Conservation (phyloP, 2,797 vertebrate species). For the Lates japonicus region DNA sequence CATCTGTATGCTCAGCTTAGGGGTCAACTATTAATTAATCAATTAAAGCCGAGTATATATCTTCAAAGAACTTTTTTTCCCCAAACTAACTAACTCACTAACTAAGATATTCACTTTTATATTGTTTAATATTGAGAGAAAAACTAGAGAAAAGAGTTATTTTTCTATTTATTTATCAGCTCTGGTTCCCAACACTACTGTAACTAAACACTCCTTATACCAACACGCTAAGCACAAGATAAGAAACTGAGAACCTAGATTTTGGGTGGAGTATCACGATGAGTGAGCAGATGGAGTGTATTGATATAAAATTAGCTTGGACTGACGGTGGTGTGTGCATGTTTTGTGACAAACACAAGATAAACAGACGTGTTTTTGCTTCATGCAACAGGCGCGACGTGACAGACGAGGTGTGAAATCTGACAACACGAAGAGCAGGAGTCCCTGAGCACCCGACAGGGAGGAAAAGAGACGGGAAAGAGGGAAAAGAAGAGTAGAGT, state of each 20-base stretch:
- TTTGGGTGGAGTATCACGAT: not conserved
- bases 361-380: not conserved
- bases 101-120: not conserved
- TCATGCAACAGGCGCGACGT: not conserved
- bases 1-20: not conserved
- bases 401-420: slow-evolving; percentile 13
- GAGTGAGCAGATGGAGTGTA: not conserved
- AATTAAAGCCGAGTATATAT: too few relatives aligned
- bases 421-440: not conserved
- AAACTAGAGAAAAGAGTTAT: too few relatives aligned
- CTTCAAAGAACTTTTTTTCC: too few relatives aligned
- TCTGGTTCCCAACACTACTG: not conserved
- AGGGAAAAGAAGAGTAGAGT: not conserved
- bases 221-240: too few relatives aligned
- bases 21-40: not conserved
- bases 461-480: not conserved
- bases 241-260: not conserved
- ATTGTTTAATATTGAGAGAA: too few relatives aligned
- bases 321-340: not conserved
- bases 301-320: not conserved
- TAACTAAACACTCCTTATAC: not conserved
- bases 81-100: too few relatives aligned
- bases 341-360: not conserved
- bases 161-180: too few relatives aligned
- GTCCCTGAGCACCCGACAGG: not conserved